Percentiles rank a stretch among this genome's conserved stretches.
phyloP scores from a whole-genome alignment of 1,140 invertebrate species.

The Aleiodes sp. region DNA sequence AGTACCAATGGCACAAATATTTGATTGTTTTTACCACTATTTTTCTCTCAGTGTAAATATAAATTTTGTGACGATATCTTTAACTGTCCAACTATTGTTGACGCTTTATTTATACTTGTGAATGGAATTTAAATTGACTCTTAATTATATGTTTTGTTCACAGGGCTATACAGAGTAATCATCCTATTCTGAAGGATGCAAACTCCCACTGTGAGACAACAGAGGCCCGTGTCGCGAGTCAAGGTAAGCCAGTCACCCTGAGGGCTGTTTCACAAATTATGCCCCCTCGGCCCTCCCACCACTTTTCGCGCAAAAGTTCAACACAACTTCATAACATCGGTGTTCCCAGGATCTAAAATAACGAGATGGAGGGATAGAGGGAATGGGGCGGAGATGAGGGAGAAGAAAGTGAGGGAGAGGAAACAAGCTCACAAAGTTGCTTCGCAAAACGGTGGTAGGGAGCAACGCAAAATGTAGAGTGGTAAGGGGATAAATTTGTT shows the following conservation, averaged over 20 bases:
- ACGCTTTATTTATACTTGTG: no score
- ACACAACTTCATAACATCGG: conserved; percentile 44
- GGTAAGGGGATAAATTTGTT: conserved; percentile 61
- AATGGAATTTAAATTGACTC: no score
- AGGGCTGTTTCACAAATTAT: conserved; percentile 40
- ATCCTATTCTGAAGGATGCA: background rate
- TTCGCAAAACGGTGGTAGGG: background rate
- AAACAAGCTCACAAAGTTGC: conserved; percentile 11
- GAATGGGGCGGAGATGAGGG: background rate
- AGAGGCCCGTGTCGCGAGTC: conserved; percentile 20
- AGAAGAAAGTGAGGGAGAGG: background rate
- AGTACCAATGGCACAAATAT: no score
- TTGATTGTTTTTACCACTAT: no score
- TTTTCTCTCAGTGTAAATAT: no score
- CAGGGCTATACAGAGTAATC: background rate
- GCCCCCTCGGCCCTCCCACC: background rate
- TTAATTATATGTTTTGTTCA: background rate
- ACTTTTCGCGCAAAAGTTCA: conserved; percentile 39
- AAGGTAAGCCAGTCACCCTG: conserved; percentile 35
- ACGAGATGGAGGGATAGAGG: conserved; percentile 24
- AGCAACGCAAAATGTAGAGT: conserved; percentile 38
- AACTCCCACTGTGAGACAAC: background rate
- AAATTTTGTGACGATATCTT: no score
- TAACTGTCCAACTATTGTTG: no score
- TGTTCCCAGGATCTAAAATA: conserved; percentile 24